These are phyloP conservation scores for Metopolophium dirhodum DNA, from an alignment of 1,140 invertebrate species.

Conservation along the genomic window DNA sequence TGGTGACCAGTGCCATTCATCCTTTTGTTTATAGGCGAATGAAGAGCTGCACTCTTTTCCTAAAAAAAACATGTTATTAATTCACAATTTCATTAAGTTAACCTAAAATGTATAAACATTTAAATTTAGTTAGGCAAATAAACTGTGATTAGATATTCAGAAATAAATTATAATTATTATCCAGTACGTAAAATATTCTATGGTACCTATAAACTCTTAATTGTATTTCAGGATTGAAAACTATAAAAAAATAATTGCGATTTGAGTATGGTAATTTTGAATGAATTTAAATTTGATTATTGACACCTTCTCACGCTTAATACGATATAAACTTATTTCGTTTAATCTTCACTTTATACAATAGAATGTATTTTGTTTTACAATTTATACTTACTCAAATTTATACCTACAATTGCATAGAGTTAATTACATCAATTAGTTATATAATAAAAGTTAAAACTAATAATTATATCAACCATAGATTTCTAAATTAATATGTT, in stretches of 20 bases:
- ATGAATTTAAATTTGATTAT: neutral
- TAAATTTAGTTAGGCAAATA: neutral
- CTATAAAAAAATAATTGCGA: neutral
- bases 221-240: neutral
- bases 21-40: constrained; percentile 34
- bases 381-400: neutral
- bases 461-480: neutral
- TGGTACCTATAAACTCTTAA: neutral
- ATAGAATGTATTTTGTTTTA: neutral
- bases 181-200: neutral
- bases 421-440: neutral
- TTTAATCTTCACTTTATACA: neutral
- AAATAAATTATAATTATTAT: neutral
- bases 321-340: neutral
- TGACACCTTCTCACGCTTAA: neutral
- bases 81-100: neutral
- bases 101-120: neutral
- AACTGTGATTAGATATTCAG: neutral
- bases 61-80: neutral
- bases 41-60: constrained; percentile 43
- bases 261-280: neutral
- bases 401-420: neutral
- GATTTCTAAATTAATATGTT: too few species aligned
- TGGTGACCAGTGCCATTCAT: constrained; percentile 16
- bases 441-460: neutral